These are phyloP conservation scores for Eurytemora carolleeae DNA, from an alignment of 1,140 invertebrate species.

Conservation along the genomic window DNA sequence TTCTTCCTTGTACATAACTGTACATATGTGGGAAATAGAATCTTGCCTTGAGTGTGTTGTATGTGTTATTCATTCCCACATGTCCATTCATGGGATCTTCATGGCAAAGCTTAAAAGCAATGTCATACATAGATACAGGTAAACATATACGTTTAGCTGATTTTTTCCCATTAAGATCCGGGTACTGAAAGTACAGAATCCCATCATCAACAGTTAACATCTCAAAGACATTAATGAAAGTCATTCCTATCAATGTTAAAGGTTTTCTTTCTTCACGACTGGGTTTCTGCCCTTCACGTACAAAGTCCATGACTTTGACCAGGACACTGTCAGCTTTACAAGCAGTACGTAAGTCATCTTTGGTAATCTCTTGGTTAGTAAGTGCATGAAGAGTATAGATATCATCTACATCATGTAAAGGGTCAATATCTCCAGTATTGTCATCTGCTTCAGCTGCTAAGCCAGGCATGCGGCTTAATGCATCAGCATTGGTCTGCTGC, in stretches of 20 bases:
- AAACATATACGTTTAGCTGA: background rate
- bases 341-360: background rate
- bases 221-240: background rate
- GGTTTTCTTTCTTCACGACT: background rate
- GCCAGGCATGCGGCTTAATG: background rate
- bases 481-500: background rate
- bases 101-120: background rate
- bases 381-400: background rate
- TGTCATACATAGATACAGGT: background rate
- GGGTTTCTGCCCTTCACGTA: background rate
- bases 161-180: background rate
- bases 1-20: background rate
- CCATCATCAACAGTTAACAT: background rate
- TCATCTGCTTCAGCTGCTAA: background rate
- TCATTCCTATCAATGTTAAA: background rate
- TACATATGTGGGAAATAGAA: background rate
- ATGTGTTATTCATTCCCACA: background rate
- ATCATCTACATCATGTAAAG: background rate
- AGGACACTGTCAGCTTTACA: background rate
- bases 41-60: background rate
- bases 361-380: background rate
- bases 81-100: background rate
- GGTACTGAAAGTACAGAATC: background rate
- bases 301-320: background rate
- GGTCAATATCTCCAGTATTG: background rate